Percentiles rank a stretch among this genome's conserved stretches.
Conservation (phyloP, 1,140 invertebrate species). For the Adoxophyes honmai region DNA sequence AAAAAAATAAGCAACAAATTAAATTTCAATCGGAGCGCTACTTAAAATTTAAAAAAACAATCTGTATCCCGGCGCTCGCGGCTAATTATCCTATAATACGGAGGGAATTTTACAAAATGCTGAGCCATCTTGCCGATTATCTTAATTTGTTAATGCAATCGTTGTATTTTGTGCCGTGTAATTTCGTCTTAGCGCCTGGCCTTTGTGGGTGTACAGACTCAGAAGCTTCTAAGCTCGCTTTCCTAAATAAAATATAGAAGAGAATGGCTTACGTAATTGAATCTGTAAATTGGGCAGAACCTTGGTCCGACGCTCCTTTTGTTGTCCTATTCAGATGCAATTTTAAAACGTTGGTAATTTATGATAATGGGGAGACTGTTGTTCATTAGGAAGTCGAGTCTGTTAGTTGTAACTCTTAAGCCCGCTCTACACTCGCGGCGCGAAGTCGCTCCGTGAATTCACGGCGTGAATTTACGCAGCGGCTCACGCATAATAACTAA, state of each 20-base stretch:
- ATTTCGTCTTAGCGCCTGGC: slow-evolving; percentile 4
- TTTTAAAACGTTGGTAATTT: too few relatives aligned
- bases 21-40: slow-evolving; percentile 16
- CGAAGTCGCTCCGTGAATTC: too few relatives aligned
- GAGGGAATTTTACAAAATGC: slow-evolving; percentile 21
- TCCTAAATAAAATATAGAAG: slow-evolving; percentile 2
- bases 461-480: too few relatives aligned
- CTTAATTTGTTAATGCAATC: slow-evolving; percentile 26
- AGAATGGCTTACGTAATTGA: not conserved
- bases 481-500: too few relatives aligned
- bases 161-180: slow-evolving; percentile 18
- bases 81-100: not conserved
- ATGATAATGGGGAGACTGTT: too few relatives aligned
- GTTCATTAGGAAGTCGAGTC: too few relatives aligned
- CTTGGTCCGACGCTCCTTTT: not conserved
- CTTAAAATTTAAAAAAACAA: slow-evolving; percentile 14
- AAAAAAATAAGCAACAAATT: not conserved
- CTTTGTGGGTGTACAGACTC: not conserved
- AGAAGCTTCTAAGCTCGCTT: slow-evolving; percentile 4
- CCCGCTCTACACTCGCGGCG: too few relatives aligned
- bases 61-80: not conserved
- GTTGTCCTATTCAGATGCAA: too few relatives aligned
- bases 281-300: slow-evolving; percentile 3
- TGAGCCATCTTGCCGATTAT: slow-evolving; percentile 17
- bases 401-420: too few relatives aligned